phyloP scores from a whole-genome alignment of 1,140 invertebrate genomes.

The Drosophila neocordata region DNA sequence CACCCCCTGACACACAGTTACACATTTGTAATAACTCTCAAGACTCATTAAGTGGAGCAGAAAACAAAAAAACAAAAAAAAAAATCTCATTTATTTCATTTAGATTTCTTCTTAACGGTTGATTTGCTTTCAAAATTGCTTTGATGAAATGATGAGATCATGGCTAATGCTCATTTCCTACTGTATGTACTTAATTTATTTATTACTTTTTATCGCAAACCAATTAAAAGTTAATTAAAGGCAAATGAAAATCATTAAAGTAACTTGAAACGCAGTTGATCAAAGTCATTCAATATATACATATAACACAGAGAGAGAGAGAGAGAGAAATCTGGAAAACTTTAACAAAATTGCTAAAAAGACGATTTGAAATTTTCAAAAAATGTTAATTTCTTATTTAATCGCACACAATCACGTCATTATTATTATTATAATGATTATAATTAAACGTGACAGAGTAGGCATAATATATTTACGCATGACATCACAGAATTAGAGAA shows the following conservation, averaged over 20 bases:
- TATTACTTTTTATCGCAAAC: neutral
- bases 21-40: neutral
- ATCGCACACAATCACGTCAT: slow-evolving; percentile 41
- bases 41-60: neutral
- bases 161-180: neutral
- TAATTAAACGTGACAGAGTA: slow-evolving; percentile 35
- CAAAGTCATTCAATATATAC: neutral
- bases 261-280: neutral
- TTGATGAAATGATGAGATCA: slow-evolving; percentile 2
- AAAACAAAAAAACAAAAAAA: neutral
- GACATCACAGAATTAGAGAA: slow-evolving; percentile 54
- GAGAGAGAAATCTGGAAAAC: too few species aligned
- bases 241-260: neutral
- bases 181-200: neutral
- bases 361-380: neutral
- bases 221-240: slow-evolving; percentile 10
- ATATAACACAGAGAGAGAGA: neutral
- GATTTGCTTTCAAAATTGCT: neutral
- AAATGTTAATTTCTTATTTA: neutral
- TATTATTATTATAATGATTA: slow-evolving; percentile 42
- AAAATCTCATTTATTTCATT: neutral
- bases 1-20: slow-evolving; percentile 22
- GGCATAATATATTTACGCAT: slow-evolving; percentile 44
- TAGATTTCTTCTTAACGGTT: neutral
- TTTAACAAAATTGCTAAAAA: neutral